These are phyloP conservation scores for Eudyptes chrysolophus DNA, from an alignment of 2,113 vertebrate species.

Conservation along the genomic window DNA sequence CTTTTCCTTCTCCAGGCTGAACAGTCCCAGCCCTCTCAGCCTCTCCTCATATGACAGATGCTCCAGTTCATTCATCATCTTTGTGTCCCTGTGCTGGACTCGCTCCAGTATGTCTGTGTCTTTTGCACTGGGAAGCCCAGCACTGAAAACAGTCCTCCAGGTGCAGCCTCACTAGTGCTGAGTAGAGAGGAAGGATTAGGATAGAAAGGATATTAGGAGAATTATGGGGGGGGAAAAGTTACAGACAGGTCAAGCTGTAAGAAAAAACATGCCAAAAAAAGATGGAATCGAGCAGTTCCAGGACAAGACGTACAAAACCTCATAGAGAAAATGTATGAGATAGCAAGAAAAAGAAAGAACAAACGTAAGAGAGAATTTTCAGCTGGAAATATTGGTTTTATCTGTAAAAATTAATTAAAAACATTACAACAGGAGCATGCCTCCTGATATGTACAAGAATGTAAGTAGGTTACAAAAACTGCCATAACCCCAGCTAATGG, in stretches of 20 bases:
- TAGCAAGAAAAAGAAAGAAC: not conserved
- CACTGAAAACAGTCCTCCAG: not conserved
- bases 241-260: not conserved
- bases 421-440: not conserved
- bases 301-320: not conserved
- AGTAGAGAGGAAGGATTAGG: not conserved
- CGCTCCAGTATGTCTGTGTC: rapidly evolving
- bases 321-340: not conserved
- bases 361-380: not conserved
- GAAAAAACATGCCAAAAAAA: not conserved
- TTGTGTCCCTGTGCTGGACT: not conserved
- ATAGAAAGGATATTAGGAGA: not conserved
- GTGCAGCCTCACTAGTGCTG: not conserved
- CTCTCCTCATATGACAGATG: rapidly evolving
- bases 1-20: not conserved
- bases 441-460: not conserved
- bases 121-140: not conserved
- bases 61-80: not conserved
- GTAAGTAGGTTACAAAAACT: not conserved
- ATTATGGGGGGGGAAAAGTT: not conserved
- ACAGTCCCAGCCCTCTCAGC: not conserved
- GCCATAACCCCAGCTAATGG: not conserved
- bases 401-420: not conserved
- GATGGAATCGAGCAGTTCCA: not conserved
- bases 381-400: not conserved